Conservation (phyloP, 2,113 vertebrate species). For the Thunnus maccoyii region DNA sequence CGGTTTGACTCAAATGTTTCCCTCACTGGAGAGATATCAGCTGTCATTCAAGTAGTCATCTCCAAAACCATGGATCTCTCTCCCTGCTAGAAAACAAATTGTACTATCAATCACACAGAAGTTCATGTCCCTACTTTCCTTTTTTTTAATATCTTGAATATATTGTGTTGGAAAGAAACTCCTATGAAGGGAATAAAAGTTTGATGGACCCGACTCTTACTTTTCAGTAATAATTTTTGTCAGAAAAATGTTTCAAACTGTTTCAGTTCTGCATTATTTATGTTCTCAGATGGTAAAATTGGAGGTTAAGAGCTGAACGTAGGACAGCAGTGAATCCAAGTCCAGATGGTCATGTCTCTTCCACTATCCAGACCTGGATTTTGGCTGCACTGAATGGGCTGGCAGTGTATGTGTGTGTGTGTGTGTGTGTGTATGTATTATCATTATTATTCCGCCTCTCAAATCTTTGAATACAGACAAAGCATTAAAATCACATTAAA, state of each 20-base stretch:
- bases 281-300: not conserved
- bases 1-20: not conserved
- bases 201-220: no score
- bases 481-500: not conserved
- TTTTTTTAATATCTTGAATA: no score
- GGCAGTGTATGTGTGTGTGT: not conserved
- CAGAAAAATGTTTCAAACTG: not conserved
- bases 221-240: not conserved
- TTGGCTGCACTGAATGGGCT: constrained; percentile 20
- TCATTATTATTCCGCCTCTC: not conserved
- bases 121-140: not conserved
- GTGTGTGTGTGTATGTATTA: not conserved
- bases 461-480: not conserved
- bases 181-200: not conserved
- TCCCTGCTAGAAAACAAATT: not conserved
- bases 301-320: constrained; percentile 2
- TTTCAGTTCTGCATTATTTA: not conserved
- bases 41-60: constrained; percentile 1
- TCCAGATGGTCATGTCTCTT: constrained; percentile 25
- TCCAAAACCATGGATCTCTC: not conserved
- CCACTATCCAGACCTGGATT: constrained; percentile 9
- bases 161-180: not conserved
- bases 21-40: not conserved
- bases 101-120: not conserved
- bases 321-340: not conserved